Conservation (phyloP, 1,140 invertebrate genomes). For the Zaprionus nigranus region DNA sequence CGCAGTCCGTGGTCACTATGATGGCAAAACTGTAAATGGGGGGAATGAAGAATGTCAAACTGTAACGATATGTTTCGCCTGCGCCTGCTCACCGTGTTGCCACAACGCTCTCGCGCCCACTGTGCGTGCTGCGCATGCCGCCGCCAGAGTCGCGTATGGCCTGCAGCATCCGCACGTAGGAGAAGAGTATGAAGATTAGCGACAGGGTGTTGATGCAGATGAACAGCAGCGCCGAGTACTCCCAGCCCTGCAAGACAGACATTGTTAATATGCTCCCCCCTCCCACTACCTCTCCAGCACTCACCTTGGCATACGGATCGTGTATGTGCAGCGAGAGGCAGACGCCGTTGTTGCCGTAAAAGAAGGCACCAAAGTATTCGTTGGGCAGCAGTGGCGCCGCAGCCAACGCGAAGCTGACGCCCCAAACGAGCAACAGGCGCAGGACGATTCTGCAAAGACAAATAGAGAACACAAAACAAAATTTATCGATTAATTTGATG, state of each 20-base stretch:
- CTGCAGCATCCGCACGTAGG: conserved; percentile 86
- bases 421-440: conserved; percentile 86
- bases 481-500: not conserved
- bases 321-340: conserved; percentile 88
- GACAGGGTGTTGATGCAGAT: conserved; percentile 86
- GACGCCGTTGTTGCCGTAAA: conserved; percentile 87
- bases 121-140: conserved; percentile 86
- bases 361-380: conserved; percentile 85
- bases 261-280: not conserved
- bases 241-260: conserved; percentile 85
- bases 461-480: not conserved
- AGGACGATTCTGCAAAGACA: conserved; percentile 70
- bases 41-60: not conserved
- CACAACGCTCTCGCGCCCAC: conserved; percentile 85
- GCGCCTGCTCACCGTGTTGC: conserved; percentile 67
- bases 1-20: conserved; percentile 87
- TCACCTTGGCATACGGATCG: conserved; percentile 86
- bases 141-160: conserved; percentile 86
- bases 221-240: conserved; percentile 87
- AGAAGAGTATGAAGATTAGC: conserved; percentile 87
- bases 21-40: conserved; percentile 85
- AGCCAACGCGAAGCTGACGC: conserved; percentile 84
- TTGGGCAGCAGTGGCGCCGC: conserved; percentile 85
- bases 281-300: no score
- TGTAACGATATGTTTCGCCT: not conserved